Evolutionary conservation across 2,888 invertebrate species (phyloP).

Genomic region (Schrankia costaestrigalis): DNA sequence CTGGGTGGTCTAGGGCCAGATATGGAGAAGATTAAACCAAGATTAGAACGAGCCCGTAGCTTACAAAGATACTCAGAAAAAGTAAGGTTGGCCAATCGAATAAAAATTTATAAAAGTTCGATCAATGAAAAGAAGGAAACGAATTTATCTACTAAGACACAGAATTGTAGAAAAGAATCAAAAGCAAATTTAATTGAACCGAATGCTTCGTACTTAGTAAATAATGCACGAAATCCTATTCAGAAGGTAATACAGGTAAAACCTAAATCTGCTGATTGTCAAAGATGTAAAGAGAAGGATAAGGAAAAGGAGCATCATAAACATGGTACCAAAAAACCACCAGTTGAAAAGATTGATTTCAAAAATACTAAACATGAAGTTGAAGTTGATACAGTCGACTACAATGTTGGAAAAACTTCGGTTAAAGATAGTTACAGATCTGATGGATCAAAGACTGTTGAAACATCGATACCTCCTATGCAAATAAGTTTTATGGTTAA

Average conservation of each 20-base stretch:
- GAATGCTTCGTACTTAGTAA: constrained; percentile 56
- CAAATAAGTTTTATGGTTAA: constrained; percentile 68
- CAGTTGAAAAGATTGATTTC: too few relatives aligned
- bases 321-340: too few relatives aligned
- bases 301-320: constrained; percentile 18
- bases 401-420: too few relatives aligned
- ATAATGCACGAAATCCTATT: constrained; percentile 49
- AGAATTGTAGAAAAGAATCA: constrained; percentile 25
- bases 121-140: too few relatives aligned
- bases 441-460: constrained; percentile 40
- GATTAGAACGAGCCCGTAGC: constrained; percentile 69
- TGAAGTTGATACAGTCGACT: constrained; percentile 15
- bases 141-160: constrained; percentile 28
- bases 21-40: constrained; percentile 63
- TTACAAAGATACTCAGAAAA: constrained; percentile 74
- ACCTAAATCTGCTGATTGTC: constrained; percentile 48
- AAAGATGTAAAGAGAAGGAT: constrained; percentile 27
- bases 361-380: constrained; percentile 17
- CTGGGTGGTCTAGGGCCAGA: constrained; percentile 71
- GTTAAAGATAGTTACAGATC: too few relatives aligned
- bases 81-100: constrained; percentile 69
- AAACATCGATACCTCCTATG: constrained; percentile 57
- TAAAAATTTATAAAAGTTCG: constrained; percentile 70
- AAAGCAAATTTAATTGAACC: constrained; percentile 27
- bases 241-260: too few relatives aligned